A percentile compares a stretch with the other conserved stretches of the same genome.
Conservation (phyloP, 2,888 invertebrate species). For the Luperina nickerlii region DNA sequence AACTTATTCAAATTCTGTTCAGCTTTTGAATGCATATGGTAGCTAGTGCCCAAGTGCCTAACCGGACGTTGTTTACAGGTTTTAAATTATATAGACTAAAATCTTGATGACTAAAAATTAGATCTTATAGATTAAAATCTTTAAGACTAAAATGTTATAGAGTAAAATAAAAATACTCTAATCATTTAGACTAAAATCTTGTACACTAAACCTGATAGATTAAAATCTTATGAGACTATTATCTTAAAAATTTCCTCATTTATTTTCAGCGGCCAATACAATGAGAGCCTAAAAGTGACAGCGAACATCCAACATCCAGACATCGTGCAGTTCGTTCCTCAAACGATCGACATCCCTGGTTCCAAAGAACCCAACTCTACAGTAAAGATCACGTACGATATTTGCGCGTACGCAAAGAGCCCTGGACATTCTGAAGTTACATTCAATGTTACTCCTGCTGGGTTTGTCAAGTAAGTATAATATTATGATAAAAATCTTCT, state of each 20-base stretch:
- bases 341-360: slow-evolving; percentile 82
- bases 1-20: too few relatives aligned
- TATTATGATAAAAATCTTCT: not conserved
- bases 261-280: slow-evolving; percentile 83
- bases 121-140: not conserved
- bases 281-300: slow-evolving; percentile 85
- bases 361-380: slow-evolving; percentile 76
- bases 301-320: slow-evolving; percentile 92
- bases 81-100: not conserved
- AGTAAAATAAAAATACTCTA: not conserved
- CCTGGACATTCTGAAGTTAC: slow-evolving; percentile 93
- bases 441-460: slow-evolving; percentile 90
- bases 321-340: slow-evolving; percentile 90
- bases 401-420: slow-evolving; percentile 91
- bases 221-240: not conserved
- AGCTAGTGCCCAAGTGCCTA: not conserved
- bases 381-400: slow-evolving; percentile 83
- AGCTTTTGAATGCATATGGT: not conserved
- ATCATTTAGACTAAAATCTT: not conserved
- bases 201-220: not conserved
- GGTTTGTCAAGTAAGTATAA: slow-evolving; percentile 82
- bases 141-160: not conserved
- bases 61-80: not conserved
- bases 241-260: not conserved
- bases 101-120: not conserved